Conservation (phyloP, 1,140 invertebrate genomes). For the Riptortus pedestris region DNA sequence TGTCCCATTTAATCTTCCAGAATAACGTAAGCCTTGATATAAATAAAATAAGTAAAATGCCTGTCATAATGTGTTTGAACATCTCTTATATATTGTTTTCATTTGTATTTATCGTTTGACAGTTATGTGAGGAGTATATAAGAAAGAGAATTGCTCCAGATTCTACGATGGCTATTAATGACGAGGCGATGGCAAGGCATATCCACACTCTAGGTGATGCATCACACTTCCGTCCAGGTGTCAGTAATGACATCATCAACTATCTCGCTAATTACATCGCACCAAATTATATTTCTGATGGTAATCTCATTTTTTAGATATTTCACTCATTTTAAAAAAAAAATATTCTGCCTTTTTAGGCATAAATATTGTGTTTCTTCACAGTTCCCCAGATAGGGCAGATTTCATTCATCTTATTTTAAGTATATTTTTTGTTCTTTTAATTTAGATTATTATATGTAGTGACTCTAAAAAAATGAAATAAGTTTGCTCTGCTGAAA, state of each 20-base stretch:
- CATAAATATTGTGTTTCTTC: neutral
- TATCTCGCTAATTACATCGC: slow-evolving; percentile 12
- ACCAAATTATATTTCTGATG: neutral
- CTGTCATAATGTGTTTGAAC: no score
- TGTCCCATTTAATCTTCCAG: no score
- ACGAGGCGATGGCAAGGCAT: neutral
- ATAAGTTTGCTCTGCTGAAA: no score
- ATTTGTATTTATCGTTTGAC: neutral
- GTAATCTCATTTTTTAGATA: neutral
- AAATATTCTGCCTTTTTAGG: neutral
- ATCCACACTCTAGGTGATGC: slow-evolving; percentile 16
- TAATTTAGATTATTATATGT: no score
- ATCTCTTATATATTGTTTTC: slow-evolving; percentile 9
- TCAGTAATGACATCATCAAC: slow-evolving; percentile 2
- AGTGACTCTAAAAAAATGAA: no score
- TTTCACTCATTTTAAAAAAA: no score
- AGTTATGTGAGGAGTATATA: slow-evolving; percentile 11
- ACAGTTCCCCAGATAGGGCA: no score
- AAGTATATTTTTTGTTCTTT: no score
- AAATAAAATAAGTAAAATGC: no score
- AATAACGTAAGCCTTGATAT: no score
- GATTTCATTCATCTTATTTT: no score
- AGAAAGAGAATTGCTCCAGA: slow-evolving; percentile 2
- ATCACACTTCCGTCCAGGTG: slow-evolving; percentile 8
- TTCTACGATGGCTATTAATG: neutral